These are phyloP conservation scores for Poeciliopsis turneri DNA, from an alignment of 2,797 vertebrate genomes.

Conservation along the genomic window DNA sequence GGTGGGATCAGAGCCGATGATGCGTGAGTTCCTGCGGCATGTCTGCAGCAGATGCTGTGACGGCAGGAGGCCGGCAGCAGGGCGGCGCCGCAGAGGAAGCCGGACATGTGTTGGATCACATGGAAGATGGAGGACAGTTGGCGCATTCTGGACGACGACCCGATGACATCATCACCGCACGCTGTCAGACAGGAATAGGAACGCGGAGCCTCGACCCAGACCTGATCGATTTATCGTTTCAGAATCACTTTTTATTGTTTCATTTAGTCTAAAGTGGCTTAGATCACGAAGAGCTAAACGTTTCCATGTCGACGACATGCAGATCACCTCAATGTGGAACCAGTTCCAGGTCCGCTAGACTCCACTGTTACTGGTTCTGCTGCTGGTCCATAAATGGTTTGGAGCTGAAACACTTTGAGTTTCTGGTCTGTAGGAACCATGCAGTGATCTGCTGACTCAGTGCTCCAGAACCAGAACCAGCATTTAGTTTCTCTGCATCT, in stretches of 20 bases:
- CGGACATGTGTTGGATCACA: slow-evolving; percentile 59
- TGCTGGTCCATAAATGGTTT: background rate
- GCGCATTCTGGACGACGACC: slow-evolving; percentile 43
- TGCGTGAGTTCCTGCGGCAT: slow-evolving; percentile 39
- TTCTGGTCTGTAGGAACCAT: background rate
- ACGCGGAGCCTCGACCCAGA: background rate
- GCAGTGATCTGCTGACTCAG: background rate
- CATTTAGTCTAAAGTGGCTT: too few relatives aligned
- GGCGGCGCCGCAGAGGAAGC: slow-evolving; percentile 48
- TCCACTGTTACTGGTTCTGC: background rate
- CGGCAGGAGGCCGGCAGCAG: slow-evolving; percentile 56
- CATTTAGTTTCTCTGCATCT: background rate
- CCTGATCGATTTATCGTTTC: background rate
- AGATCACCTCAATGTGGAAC: background rate
- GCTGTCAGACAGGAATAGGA: background rate
- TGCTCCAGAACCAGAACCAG: background rate
- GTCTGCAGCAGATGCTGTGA: slow-evolving; percentile 76
- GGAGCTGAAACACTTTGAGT: background rate
- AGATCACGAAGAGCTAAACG: too few relatives aligned
- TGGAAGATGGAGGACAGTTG: slow-evolving; percentile 50
- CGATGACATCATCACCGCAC: slow-evolving; percentile 25
- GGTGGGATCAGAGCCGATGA: slow-evolving; percentile 16
- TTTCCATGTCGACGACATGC: background rate
- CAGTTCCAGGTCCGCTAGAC: background rate
- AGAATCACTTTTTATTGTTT: background rate